Conservation (phyloP, 2,888 invertebrate species). For the Mythimna lalbum region DNA sequence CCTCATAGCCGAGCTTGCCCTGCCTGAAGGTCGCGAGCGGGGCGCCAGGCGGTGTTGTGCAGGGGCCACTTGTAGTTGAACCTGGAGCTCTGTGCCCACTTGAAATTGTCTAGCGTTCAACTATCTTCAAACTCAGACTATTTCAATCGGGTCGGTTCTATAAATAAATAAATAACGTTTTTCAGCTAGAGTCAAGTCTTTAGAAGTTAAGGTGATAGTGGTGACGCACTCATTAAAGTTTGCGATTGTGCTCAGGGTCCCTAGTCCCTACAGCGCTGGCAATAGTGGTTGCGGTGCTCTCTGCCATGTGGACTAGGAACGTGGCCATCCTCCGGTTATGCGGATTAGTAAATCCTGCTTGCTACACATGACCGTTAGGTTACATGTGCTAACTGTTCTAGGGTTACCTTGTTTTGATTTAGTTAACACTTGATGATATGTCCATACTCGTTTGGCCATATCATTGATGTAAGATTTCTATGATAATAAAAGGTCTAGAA, state of each 20-base stretch:
- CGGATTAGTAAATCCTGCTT: neutral
- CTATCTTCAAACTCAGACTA: slow-evolving; percentile 13
- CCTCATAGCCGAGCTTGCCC: neutral
- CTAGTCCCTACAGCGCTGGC: neutral
- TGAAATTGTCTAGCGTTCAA: slow-evolving; percentile 39
- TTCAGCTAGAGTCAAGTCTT: neutral
- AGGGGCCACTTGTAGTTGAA: slow-evolving; percentile 5
- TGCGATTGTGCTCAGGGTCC: neutral
- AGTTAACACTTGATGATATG: no score
- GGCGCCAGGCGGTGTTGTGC: neutral
- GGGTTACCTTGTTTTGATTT: neutral
- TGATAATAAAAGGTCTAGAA: no score
- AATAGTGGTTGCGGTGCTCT: neutral
- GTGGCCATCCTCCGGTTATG: neutral
- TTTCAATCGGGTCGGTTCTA: neutral
- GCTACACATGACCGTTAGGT: neutral
- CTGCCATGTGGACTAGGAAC: neutral
- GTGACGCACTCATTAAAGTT: neutral
- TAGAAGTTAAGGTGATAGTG: neutral
- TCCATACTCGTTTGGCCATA: no score
- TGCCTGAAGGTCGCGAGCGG: neutral
- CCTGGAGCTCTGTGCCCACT: slow-evolving; percentile 37
- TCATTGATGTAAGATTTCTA: no score
- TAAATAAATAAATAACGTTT: neutral
- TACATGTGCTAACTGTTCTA: neutral